These are phyloP conservation scores for Diadegma fenestrale DNA, from an alignment of 2,888 invertebrate species.

Conservation along the genomic window DNA sequence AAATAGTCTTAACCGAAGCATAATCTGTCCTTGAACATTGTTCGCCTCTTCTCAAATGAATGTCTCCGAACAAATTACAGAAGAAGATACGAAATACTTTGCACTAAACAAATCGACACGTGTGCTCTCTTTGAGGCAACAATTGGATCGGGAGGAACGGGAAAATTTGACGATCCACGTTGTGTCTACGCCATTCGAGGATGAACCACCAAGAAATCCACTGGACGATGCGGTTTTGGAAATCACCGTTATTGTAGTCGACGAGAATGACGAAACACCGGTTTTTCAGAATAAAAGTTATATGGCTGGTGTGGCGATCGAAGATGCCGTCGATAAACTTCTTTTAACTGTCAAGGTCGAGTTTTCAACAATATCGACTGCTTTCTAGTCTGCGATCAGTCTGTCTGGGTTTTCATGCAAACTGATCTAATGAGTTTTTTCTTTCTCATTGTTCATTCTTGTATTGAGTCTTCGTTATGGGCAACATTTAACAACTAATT, in stretches of 20 bases:
- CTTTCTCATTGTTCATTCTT: background rate
- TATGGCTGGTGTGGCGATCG: constrained; percentile 86
- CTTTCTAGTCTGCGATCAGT: background rate
- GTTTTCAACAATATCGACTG: background rate
- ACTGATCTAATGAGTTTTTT: background rate
- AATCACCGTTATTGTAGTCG: constrained; percentile 86
- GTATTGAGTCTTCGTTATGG: no score
- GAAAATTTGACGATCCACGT: constrained; percentile 84
- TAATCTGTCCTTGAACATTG: background rate
- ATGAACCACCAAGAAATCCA: constrained; percentile 77
- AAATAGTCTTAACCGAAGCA: background rate
- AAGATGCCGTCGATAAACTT: constrained; percentile 85
- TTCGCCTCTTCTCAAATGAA: background rate
- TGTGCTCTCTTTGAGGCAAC: constrained; percentile 81
- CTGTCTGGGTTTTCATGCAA: background rate
- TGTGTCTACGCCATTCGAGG: constrained; percentile 85
- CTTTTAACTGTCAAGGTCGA: constrained; percentile 86
- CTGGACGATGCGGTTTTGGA: constrained; percentile 82
- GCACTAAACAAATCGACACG: constrained; percentile 83
- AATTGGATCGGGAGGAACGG: constrained; percentile 85
- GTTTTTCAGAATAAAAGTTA: constrained; percentile 85
- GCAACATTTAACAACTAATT: constrained; percentile 13
- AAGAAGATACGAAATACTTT: constrained; percentile 82
- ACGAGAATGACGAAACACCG: constrained; percentile 87
- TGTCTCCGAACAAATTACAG: constrained; percentile 57